Evolutionary conservation across 2,888 invertebrate species (phyloP), one percentile per base, ranked within the genome.

Genomic region (Didymodactylos carnosus): DNA sequence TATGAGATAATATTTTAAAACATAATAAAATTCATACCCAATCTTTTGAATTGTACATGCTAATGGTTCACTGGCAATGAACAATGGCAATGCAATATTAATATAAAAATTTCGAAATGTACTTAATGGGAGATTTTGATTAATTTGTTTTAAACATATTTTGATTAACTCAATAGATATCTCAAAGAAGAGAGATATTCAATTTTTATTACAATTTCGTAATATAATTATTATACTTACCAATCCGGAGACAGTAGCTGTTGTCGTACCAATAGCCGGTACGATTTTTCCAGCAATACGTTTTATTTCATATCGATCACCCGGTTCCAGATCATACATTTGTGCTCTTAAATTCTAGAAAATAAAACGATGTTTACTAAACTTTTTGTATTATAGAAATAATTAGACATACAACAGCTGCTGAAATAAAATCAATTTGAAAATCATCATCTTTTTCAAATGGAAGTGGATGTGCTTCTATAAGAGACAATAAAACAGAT

Each of bases 391-490:
- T 35, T 41, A 53, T 16, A 75, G 5, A 8, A 29, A 29, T 10
- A n/a, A 35, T n/a, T 0, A 35, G n/a, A 62, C 35, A 35, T 62
- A 62, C 62, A 8, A 62, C 35, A 23, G 76, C 75, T 13, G 77
- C 71, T 19, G 95, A 94, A 79, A 98, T 95, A 83, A 95, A 99
- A 85, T 98, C 97, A 89, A 99, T 95, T 85, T 98, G 98, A 85
- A 94, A 89, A 84, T 98, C 98, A 84, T 98, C 97, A 81, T 98
- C 98, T 82, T 98, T 98, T 84, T 98, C 98, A 84, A 99, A 98
- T 76, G 97, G 95, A 6, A 78, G 46, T 25, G 72, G 72, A 3
- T 6, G 16, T 4, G 41, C 41, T 46, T 41, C 49, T 29, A 53
- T 5, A 51, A 40, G 40, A 23, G 13, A 35, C 19, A 35, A 25